Conservation (phyloP, 2,888 invertebrate genomes). For the Xanthostigma xanthostigma region DNA sequence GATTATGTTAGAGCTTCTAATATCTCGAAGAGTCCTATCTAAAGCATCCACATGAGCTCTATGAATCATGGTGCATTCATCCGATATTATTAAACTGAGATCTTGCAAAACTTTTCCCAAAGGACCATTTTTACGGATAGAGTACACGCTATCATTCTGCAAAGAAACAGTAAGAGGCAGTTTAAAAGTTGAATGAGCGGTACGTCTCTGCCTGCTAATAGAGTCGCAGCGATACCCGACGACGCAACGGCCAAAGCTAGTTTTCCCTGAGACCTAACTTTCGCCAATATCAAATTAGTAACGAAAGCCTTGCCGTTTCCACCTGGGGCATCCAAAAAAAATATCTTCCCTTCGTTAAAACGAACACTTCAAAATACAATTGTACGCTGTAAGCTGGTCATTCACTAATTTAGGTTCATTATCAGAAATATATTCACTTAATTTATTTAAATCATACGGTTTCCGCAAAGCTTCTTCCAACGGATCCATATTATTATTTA, state of each 20-base stretch:
- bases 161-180: constrained; percentile 13
- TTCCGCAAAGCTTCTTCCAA: not conserved
- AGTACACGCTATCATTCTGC: not conserved
- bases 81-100: constrained; percentile 20
- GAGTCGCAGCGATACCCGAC: constrained; percentile 25
- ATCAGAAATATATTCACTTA: not conserved
- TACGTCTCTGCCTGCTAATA: constrained; percentile 18
- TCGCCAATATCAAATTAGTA: constrained; percentile 19
- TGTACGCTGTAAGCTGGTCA: not conserved
- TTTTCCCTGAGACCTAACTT: constrained; percentile 16
- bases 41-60: constrained; percentile 19
- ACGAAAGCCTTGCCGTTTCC: constrained; percentile 28
- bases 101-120: constrained; percentile 19
- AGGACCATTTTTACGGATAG: constrained; percentile 17
- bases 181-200: constrained; percentile 21
- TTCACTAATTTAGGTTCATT: not conserved
- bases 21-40: constrained; percentile 16
- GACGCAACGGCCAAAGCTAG: constrained; percentile 24
- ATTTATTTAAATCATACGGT: not conserved
- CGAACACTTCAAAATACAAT: not conserved
- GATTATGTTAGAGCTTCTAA: constrained; percentile 7
- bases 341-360: not conserved
- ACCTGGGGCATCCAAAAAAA: constrained; percentile 12
- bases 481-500: not conserved
- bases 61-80: constrained; percentile 22